Percentiles rank a stretch among this genome's conserved stretches.
phyloP scores from a whole-genome alignment of 2,797 vertebrate genomes.

The Acestrorhynchus altus region DNA sequence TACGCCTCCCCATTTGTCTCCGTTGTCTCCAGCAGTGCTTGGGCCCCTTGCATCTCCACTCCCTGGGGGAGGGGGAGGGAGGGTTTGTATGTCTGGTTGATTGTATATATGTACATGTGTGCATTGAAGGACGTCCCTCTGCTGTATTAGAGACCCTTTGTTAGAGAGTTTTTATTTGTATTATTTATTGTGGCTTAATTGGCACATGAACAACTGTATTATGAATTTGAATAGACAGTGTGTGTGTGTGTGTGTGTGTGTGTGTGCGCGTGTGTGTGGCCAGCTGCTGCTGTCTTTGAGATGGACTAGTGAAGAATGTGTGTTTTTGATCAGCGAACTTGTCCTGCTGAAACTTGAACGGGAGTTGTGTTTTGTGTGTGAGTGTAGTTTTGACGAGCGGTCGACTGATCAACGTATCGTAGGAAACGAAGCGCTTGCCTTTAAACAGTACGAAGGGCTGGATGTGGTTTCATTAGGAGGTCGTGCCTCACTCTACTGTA shows the following conservation, averaged over 20 bases:
- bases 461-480: conserved; percentile 41
- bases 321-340: conserved; percentile 39
- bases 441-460: conserved; percentile 15
- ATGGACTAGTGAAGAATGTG: conserved; percentile 31
- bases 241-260: conserved; percentile 9
- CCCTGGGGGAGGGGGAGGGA: conserved; percentile 30
- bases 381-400: conserved; percentile 33
- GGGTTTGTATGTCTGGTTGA: conserved; percentile 49
- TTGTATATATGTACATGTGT: conserved; percentile 68
- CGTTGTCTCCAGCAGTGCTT: conserved; percentile 41
- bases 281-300: conserved; percentile 33
- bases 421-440: conserved; percentile 2
- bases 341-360: conserved; percentile 63
- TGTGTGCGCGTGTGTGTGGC: conserved; percentile 13
- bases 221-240: conserved; percentile 14
- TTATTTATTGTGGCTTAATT: conserved; percentile 39
- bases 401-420: conserved; percentile 22
- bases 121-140: conserved; percentile 64
- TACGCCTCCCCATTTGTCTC: conserved; percentile 23
- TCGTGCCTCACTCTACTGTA: conserved; percentile 58
- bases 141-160: conserved; percentile 49
- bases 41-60: conserved; percentile 12
- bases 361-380: conserved; percentile 37
- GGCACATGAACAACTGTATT: conserved; percentile 9
- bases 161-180: conserved; percentile 42